A percentile compares a stretch with the other conserved stretches of the same genome.
phyloP scores from a whole-genome alignment of 1,140 invertebrate species.

The Periplaneta americana region DNA sequence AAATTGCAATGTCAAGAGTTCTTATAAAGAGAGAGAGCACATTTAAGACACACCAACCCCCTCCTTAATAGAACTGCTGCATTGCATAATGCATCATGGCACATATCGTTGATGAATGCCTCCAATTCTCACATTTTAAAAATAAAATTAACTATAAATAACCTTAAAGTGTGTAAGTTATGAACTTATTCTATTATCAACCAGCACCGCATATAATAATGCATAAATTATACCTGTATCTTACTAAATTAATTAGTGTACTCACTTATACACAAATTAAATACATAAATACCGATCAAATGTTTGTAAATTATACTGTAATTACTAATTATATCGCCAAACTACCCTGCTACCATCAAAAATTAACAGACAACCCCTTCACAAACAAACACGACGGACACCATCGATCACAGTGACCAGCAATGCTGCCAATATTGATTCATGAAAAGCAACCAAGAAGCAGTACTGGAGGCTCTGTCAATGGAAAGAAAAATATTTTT shows the following conservation, averaged over 20 bases:
- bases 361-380: too few species aligned
- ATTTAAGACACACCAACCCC: conserved; percentile 2
- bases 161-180: neutral
- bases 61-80: conserved; percentile 9
- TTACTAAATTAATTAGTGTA: neutral
- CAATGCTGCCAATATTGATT: too few species aligned
- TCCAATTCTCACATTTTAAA: neutral
- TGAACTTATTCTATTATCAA: too few species aligned
- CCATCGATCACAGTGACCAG: too few species aligned
- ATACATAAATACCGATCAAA: neutral
- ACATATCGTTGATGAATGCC: neutral
- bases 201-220: neutral
- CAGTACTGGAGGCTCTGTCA: too few species aligned
- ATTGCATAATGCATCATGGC: neutral
- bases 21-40: conserved; percentile 13
- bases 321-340: too few species aligned
- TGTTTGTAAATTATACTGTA: too few species aligned
- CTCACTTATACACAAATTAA: neutral
- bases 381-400: too few species aligned
- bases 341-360: too few species aligned
- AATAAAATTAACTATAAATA: neutral
- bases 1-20: conserved; percentile 11
- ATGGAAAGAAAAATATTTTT: too few species aligned
- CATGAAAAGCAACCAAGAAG: too few species aligned
- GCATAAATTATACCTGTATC: neutral